Conservation (phyloP, 2,888 invertebrate species). For the Drosophila kuntzei region DNA sequence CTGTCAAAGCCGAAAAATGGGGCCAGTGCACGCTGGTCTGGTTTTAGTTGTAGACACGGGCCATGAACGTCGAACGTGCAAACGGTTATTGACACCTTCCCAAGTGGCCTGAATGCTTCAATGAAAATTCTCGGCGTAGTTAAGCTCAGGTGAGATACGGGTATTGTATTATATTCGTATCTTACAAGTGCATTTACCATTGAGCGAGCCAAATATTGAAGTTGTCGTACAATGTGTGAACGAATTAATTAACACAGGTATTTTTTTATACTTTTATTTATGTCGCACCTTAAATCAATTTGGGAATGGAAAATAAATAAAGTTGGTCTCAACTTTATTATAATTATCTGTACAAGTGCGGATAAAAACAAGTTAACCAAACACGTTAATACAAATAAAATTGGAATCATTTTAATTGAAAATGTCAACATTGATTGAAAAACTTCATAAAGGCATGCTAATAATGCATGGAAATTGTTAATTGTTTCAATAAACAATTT, state of each 20-base stretch:
- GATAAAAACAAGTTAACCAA: not conserved
- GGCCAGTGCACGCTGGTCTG: constrained; percentile 50
- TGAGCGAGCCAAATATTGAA: constrained; percentile 34
- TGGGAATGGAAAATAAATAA: constrained; percentile 2
- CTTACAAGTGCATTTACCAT: constrained; percentile 12
- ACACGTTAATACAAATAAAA: constrained; percentile 1
- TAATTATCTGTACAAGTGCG: not conserved
- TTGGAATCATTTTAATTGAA: not conserved
- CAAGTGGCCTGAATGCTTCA: constrained; percentile 46
- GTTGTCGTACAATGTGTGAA: constrained; percentile 36
- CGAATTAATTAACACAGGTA: constrained; percentile 21
- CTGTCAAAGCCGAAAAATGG: constrained; percentile 71
- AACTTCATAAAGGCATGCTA: not conserved
- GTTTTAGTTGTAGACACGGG: constrained; percentile 49
- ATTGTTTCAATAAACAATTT: not conserved
- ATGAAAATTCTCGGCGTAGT: constrained; percentile 45
- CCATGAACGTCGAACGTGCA: constrained; percentile 64
- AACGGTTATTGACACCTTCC: constrained; percentile 66
- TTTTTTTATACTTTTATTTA: not conserved
- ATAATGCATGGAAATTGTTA: not conserved
- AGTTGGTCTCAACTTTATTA: not conserved
- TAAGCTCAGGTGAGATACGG: constrained; percentile 4
- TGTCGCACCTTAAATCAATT: constrained; percentile 7
- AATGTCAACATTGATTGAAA: constrained; percentile 4
- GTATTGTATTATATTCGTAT: not conserved